Conservation (phyloP, 2,888 invertebrate species). For the Teleiodes luculella region DNA sequence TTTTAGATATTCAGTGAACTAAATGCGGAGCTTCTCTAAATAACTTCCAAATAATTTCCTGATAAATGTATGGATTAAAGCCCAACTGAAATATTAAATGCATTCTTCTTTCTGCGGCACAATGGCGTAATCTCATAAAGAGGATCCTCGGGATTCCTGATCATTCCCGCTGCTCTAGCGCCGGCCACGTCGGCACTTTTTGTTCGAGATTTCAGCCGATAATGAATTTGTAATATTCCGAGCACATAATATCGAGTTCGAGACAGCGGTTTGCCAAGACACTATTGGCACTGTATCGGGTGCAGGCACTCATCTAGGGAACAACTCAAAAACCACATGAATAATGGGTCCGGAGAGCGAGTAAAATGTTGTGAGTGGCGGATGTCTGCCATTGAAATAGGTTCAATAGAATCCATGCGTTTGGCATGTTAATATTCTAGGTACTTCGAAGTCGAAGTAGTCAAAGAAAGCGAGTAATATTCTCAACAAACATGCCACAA, state of each 20-base stretch:
- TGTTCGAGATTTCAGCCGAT: constrained; percentile 42
- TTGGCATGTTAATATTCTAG: too few relatives aligned
- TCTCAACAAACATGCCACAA: too few relatives aligned
- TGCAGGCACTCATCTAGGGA: background rate
- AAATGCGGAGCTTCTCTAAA: too few relatives aligned
- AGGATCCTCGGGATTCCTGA: background rate
- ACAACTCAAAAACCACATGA: too few relatives aligned
- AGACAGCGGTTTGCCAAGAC: constrained; percentile 49
- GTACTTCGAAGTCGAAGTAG: too few relatives aligned
- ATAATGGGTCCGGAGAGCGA: too few relatives aligned
- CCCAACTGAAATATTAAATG: background rate
- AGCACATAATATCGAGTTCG: constrained; percentile 43
- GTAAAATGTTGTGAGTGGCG: too few relatives aligned
- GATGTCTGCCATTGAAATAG: too few relatives aligned
- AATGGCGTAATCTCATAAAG: constrained; percentile 1
- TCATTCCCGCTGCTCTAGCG: background rate
- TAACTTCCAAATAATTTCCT: too few relatives aligned
- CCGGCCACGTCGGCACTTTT: constrained; percentile 35
- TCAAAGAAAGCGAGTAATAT: too few relatives aligned
- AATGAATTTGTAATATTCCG: constrained; percentile 58
- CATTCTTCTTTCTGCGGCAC: background rate
- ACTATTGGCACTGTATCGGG: constrained; percentile 36
- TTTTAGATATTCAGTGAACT: too few relatives aligned
- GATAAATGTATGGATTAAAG: background rate
- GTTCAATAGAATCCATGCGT: too few relatives aligned